A percentile compares a stretch with the other conserved stretches of the same genome.
phyloP scores from a whole-genome alignment of 2,113 vertebrate species.

The Chascanopsetta lugubris region DNA sequence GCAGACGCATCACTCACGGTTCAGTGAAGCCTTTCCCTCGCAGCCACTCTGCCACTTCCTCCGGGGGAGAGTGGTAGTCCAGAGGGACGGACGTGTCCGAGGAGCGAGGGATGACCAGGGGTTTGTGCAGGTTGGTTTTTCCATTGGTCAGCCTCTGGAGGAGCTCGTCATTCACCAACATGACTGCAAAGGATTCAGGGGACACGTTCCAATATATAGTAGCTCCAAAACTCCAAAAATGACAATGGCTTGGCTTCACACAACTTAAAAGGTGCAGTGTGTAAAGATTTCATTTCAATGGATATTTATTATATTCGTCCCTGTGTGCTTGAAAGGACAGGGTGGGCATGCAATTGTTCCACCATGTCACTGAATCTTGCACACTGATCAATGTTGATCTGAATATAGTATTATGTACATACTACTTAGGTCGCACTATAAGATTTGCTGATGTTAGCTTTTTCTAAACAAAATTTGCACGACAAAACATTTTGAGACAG shows the following conservation, averaged over 20 bases:
- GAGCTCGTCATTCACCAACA: conserved; percentile 84
- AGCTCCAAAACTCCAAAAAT: background rate
- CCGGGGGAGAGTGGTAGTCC: conserved; percentile 78
- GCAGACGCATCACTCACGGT: conserved; percentile 69
- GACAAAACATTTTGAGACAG: too few relatives aligned
- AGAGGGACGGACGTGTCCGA: conserved; percentile 75
- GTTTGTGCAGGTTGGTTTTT: conserved; percentile 71
- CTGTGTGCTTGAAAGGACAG: too few relatives aligned
- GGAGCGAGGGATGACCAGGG: conserved; percentile 80
- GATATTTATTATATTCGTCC: too few relatives aligned
- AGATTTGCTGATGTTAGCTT: too few relatives aligned
- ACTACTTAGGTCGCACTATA: too few relatives aligned
- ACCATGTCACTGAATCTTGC: too few relatives aligned
- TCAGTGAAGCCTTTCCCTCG: conserved; percentile 86
- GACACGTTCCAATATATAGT: background rate
- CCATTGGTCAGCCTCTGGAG: conserved; percentile 80
- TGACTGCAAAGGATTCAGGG: conserved; percentile 58
- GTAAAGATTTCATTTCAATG: too few relatives aligned
- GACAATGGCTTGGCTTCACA: background rate
- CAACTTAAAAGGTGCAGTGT: too few relatives aligned
- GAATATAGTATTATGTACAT: too few relatives aligned
- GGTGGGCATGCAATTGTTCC: too few relatives aligned
- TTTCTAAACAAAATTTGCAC: too few relatives aligned
- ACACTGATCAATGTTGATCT: too few relatives aligned
- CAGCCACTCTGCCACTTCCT: conserved; percentile 86